Evolutionary conservation across 64 coral and sea anemone genomes (phyloP).

Genomic region (Stichodactyla helianthus): DNA sequence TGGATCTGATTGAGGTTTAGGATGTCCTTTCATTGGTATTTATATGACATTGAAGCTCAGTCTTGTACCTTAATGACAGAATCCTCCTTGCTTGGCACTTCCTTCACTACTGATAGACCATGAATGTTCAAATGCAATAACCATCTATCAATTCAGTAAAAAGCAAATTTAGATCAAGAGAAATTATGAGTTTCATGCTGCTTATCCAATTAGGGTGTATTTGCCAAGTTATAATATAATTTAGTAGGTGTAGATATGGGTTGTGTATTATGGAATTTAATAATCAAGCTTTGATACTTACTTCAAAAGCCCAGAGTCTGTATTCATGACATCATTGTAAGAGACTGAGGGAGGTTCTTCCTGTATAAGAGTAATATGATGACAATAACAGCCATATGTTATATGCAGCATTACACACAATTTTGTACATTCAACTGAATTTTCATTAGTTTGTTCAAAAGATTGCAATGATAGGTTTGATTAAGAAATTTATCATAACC

Average conservation of each 20-base stretch:
- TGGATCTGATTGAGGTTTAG: too few species aligned
- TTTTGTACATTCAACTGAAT: not conserved
- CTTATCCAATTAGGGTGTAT: not conserved
- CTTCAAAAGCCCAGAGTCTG: not conserved
- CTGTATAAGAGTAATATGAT: not conserved
- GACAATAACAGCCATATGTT: not conserved
- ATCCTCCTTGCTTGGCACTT: conserved; percentile 35
- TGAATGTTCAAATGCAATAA: conserved; percentile 25
- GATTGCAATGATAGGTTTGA: too few species aligned
- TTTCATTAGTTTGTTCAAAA: not conserved
- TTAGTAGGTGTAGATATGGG: too few species aligned
- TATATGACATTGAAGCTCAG: not conserved
- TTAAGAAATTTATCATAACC: too few species aligned
- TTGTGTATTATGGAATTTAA: too few species aligned
- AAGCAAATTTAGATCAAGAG: not conserved
- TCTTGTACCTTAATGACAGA: not conserved
- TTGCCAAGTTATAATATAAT: not conserved
- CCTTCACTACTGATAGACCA: conserved; percentile 41
- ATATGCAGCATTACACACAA: not conserved
- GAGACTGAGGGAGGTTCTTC: not conserved
- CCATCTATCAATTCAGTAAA: not conserved
- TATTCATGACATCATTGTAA: not conserved
- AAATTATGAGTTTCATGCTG: too few species aligned
- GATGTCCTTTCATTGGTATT: too few species aligned
- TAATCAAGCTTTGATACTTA: not conserved